Evolutionary conservation across 2,888 invertebrate genomes (phyloP).

Genomic region (Selenia dentaria): DNA sequence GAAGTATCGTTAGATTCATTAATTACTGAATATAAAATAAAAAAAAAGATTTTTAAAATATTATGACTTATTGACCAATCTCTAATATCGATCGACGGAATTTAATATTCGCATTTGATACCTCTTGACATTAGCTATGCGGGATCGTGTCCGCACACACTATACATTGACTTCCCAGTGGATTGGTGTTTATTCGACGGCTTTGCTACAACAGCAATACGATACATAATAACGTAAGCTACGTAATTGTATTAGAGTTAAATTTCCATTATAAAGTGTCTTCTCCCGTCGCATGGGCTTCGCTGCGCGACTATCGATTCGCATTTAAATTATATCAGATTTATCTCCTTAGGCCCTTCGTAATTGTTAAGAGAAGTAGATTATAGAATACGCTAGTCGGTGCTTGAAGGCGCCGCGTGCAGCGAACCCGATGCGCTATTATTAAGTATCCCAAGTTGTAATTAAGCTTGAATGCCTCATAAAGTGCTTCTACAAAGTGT

Average conservation of each 20-base stretch:
- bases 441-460: slow-evolving; percentile 59
- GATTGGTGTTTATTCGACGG: slow-evolving; percentile 54
- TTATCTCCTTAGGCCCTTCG: slow-evolving; percentile 64
- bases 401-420: slow-evolving; percentile 34
- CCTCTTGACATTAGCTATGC: slow-evolving; percentile 47
- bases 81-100: slow-evolving; percentile 60
- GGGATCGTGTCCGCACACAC: slow-evolving; percentile 70
- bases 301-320: slow-evolving; percentile 51
- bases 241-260: slow-evolving; percentile 71
- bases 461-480: slow-evolving; percentile 77
- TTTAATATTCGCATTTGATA: slow-evolving; percentile 64
- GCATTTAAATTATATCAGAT: slow-evolving; percentile 67
- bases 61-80: slow-evolving; percentile 67
- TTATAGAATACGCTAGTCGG: slow-evolving; percentile 29
- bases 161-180: slow-evolving; percentile 56
- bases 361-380: slow-evolving; percentile 47
- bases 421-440: slow-evolving; percentile 45
- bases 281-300: slow-evolving; percentile 52
- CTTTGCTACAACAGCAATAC: slow-evolving; percentile 53
- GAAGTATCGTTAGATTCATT: slow-evolving; percentile 69
- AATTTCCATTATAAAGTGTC: slow-evolving; percentile 75
- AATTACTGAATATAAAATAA: slow-evolving; percentile 50
- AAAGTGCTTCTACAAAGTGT: slow-evolving; percentile 74
- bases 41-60: slow-evolving; percentile 55
- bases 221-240: slow-evolving; percentile 59